A percentile compares a stretch with the other conserved stretches of the same genome.
These are phyloP conservation scores for Emys orbicularis DNA, from an alignment of 2,797 vertebrate species.

Conservation along the genomic window DNA sequence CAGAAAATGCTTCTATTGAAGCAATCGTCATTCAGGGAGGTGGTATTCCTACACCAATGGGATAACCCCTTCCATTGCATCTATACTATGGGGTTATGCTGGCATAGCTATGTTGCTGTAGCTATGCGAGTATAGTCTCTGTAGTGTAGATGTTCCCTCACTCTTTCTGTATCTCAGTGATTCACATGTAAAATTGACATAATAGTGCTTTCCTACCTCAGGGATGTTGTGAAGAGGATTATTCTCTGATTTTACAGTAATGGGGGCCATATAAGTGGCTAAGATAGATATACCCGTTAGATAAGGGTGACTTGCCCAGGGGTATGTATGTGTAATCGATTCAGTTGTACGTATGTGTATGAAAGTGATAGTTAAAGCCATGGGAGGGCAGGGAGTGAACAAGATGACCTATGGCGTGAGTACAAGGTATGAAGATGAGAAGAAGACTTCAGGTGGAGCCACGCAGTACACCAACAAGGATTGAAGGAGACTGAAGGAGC, in stretches of 20 bases:
- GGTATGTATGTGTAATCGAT: not conserved
- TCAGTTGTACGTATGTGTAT: not conserved
- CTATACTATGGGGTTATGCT: not conserved
- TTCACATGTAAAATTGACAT: not conserved
- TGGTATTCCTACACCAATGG: not conserved
- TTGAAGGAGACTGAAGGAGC: not conserved
- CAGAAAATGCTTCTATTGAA: not conserved
- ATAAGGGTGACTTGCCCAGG: not conserved
- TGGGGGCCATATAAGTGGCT: not conserved
- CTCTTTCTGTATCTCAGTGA: not conserved
- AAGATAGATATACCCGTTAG: not conserved
- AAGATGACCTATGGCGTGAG: not conserved
- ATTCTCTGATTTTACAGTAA: not conserved
- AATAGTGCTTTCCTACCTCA: not conserved
- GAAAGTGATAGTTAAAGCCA: not conserved
- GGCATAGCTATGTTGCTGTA: not conserved
- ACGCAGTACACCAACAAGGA: not conserved
- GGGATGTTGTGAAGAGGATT: not conserved
- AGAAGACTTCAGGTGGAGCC: not conserved
- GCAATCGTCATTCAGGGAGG: not conserved
- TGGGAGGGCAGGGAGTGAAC: not conserved
- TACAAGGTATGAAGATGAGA: not conserved
- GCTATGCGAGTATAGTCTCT: not conserved
- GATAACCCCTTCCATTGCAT: not conserved
- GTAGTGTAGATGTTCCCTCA: not conserved